These are phyloP conservation scores for Tetragonula carbonaria DNA, from an alignment of 2,888 invertebrate genomes.

Conservation along the genomic window DNA sequence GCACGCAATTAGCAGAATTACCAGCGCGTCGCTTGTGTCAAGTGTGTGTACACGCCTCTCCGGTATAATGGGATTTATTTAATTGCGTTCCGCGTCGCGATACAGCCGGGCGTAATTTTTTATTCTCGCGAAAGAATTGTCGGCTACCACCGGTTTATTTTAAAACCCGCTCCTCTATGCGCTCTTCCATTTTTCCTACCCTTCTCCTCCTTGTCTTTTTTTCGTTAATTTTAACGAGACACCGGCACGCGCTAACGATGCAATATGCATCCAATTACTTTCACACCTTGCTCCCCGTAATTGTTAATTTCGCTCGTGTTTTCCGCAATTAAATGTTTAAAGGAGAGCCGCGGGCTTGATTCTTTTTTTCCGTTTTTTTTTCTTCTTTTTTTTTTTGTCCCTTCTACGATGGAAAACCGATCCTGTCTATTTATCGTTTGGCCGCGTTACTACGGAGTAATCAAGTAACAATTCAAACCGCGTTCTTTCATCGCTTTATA, in stretches of 20 bases:
- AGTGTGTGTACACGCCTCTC: conserved; percentile 18
- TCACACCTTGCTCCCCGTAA: conserved; percentile 46
- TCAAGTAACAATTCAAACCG: conserved; percentile 1
- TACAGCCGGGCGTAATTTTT: conserved; percentile 18
- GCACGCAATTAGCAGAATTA: conserved; percentile 55
- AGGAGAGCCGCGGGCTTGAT: background rate
- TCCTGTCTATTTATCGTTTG: background rate
- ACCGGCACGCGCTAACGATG: conserved; percentile 51
- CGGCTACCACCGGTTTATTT: conserved; percentile 39
- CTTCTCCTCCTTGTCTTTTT: conserved; percentile 7
- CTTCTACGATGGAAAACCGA: background rate
- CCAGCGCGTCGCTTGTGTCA: background rate
- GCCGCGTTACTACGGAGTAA: background rate
- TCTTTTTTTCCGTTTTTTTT: too few species aligned
- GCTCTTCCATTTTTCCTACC: background rate
- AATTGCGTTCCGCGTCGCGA: conserved; percentile 33
- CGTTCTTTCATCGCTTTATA: background rate
- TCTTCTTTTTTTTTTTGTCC: background rate
- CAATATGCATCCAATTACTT: conserved; percentile 57
- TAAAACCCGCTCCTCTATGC: conserved; percentile 2
- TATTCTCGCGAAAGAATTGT: conserved; percentile 33
- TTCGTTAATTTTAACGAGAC: conserved; percentile 56
- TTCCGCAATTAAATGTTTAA: conserved; percentile 53
- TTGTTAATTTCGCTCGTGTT: conserved; percentile 52
- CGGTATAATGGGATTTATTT: conserved; percentile 48